Evolutionary conservation across 2,797 vertebrate genomes (phyloP).

Genomic region (Amphiprion clarkii): DNA sequence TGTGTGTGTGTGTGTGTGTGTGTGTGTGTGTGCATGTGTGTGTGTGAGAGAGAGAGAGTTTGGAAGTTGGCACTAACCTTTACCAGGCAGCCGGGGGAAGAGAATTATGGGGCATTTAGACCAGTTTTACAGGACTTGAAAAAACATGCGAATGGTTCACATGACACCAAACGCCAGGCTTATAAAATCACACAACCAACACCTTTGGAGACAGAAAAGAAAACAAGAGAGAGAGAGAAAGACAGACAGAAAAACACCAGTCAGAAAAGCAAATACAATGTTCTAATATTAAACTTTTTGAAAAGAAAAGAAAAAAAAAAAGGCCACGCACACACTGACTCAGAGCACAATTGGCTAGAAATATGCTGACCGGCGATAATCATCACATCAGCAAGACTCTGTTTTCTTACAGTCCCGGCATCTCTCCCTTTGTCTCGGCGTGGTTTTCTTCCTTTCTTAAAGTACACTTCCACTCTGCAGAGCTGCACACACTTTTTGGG

Average conservation of each 20-base stretch:
- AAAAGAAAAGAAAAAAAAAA: constrained; percentile 24
- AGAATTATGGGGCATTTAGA: constrained; percentile 73
- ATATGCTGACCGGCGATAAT: constrained; percentile 54
- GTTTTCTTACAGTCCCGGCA: constrained; percentile 64
- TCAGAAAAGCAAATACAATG: constrained; percentile 39
- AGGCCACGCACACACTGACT: constrained; percentile 22
- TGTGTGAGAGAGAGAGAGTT: constrained; percentile 26
- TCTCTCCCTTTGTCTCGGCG: constrained; percentile 56
- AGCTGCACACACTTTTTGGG: constrained; percentile 25
- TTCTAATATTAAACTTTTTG: constrained; percentile 55
- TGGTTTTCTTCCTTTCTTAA: constrained; percentile 38
- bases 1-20: constrained; percentile 46
- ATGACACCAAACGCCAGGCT: constrained; percentile 71
- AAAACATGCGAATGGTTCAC: constrained; percentile 72
- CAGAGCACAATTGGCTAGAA: constrained; percentile 43
- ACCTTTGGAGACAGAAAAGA: constrained; percentile 51
- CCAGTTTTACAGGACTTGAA: constrained; percentile 69
- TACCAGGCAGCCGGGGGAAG: constrained; percentile 47
- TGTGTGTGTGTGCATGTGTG: constrained; percentile 46
- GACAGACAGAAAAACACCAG: constrained; percentile 41
- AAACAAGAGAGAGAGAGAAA: constrained; percentile 3
- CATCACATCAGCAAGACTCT: constrained; percentile 73
- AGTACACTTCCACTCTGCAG: constrained; percentile 10
- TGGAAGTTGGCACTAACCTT: constrained; percentile 55
- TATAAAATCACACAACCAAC: constrained; percentile 68